These are phyloP conservation scores for Abrostola tripartita DNA, from an alignment of 2,888 invertebrate species.

Conservation along the genomic window DNA sequence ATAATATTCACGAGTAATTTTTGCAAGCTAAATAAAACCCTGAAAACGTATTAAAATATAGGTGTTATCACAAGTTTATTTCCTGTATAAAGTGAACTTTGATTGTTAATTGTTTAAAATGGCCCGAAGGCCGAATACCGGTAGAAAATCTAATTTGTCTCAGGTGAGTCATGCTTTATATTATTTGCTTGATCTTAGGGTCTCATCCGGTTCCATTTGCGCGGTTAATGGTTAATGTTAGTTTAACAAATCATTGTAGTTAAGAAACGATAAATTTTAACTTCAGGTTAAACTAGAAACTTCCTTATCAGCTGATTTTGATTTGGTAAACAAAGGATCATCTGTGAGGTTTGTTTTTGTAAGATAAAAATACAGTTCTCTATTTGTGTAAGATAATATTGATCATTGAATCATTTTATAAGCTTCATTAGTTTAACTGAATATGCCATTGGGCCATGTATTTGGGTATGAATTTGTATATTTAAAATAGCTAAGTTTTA, in stretches of 20 bases:
- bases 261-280: conserved; percentile 17
- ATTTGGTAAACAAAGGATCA: conserved; percentile 64
- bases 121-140: conserved; percentile 75
- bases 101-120: conserved; percentile 59
- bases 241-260: conserved; percentile 46
- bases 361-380: background rate
- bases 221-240: conserved; percentile 39
- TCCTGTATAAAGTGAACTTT: conserved; percentile 25
- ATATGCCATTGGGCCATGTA: no score
- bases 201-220: conserved; percentile 52
- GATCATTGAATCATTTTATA: no score
- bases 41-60: conserved; percentile 12
- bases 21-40: conserved; percentile 34
- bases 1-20: conserved; percentile 27
- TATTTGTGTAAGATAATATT: no score
- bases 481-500: no score
- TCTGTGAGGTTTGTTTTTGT: conserved; percentile 3
- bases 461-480: no score
- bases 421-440: no score
- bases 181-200: conserved; percentile 67
- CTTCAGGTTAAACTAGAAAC: conserved; percentile 19
- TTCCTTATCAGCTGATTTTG: conserved; percentile 62
- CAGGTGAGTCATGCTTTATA: conserved; percentile 83
- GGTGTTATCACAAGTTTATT: conserved; percentile 14
- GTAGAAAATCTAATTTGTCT: conserved; percentile 80